A percentile compares a stretch with the other conserved stretches of the same genome.
These are phyloP conservation scores for Triops longicaudatus DNA, from an alignment of 1,140 invertebrate species.

Conservation along the genomic window DNA sequence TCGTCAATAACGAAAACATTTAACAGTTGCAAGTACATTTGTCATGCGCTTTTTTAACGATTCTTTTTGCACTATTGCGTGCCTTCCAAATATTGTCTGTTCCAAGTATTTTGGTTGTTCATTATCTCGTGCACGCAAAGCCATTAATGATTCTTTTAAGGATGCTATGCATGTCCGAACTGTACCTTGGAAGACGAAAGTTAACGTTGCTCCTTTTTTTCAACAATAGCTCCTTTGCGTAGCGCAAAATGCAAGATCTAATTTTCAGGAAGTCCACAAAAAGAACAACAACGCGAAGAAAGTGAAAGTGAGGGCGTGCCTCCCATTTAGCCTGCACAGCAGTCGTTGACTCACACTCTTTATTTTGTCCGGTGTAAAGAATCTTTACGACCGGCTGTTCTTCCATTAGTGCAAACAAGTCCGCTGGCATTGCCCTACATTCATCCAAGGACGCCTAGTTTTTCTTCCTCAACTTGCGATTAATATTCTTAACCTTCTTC, in stretches of 20 bases:
- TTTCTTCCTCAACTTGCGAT: not conserved
- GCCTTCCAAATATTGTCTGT: too few species aligned
- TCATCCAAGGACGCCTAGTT: not conserved
- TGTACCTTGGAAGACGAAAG: too few species aligned
- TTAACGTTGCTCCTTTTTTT: too few species aligned
- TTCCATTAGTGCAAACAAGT: not conserved
- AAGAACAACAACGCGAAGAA: not conserved
- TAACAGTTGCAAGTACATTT: too few species aligned
- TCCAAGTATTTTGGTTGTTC: too few species aligned
- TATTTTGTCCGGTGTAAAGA: not conserved
- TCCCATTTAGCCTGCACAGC: not conserved
- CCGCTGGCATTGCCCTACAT: slow-evolving; percentile 10
- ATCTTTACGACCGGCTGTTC: not conserved
- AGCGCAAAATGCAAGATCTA: not conserved
- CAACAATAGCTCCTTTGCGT: not conserved
- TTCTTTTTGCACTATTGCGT: too few species aligned
- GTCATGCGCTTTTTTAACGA: too few species aligned
- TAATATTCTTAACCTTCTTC: not conserved
- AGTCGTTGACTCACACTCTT: not conserved
- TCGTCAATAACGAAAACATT: too few species aligned
- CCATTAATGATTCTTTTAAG: too few species aligned
- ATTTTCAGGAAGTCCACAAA: not conserved
- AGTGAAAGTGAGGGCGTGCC: slow-evolving; percentile 7
- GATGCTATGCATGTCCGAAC: too few species aligned
- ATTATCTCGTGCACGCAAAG: too few species aligned